Evolutionary conservation across 2,888 invertebrate genomes (phyloP).

Genomic region (Microctonus aethiopoides): DNA sequence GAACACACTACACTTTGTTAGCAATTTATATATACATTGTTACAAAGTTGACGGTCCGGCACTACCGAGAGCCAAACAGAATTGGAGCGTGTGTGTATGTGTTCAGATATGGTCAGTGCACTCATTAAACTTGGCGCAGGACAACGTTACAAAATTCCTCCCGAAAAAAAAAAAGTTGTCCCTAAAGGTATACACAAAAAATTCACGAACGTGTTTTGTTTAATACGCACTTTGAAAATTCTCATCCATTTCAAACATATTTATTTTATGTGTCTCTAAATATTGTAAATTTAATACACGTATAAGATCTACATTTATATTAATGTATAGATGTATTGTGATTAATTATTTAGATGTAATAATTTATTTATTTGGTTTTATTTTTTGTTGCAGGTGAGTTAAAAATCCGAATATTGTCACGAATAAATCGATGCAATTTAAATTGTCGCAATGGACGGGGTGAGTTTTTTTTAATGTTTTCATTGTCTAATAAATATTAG

Average conservation of each 20-base stretch:
- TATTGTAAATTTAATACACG: too few relatives aligned
- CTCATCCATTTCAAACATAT: background rate
- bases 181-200: slow-evolving; percentile 45
- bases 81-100: slow-evolving; percentile 51
- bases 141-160: slow-evolving; percentile 28
- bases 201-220: slow-evolving; percentile 32
- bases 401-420: slow-evolving; percentile 51
- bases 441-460: slow-evolving; percentile 12
- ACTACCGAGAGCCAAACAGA: slow-evolving; percentile 37
- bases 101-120: slow-evolving; percentile 48
- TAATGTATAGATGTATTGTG: background rate
- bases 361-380: slow-evolving; percentile 4
- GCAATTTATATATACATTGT: background rate
- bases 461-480: background rate
- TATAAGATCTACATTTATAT: background rate
- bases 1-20: background rate
- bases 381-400: slow-evolving; percentile 61
- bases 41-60: slow-evolving; percentile 15
- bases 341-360: background rate
- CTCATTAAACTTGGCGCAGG: slow-evolving; percentile 48
- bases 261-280: background rate
- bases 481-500: background rate
- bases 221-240: background rate
- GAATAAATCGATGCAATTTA: slow-evolving; percentile 33
- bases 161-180: slow-evolving; percentile 49